phyloP scores from a whole-genome alignment of 2,888 invertebrate genomes.

The Dioctria rufipes region DNA sequence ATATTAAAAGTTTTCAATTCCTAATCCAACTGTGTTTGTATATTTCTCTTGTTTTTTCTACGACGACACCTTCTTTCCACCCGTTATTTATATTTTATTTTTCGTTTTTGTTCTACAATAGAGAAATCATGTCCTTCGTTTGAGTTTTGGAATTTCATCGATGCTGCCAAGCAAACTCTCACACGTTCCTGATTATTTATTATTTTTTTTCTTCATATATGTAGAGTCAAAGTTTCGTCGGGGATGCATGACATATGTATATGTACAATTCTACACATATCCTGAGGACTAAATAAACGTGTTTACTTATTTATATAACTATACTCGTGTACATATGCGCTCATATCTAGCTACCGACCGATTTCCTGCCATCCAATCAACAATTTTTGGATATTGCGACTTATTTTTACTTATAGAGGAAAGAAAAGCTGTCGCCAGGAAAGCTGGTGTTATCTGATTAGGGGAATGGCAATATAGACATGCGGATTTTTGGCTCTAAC shows the following conservation, averaged over 20 bases:
- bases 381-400: not conserved
- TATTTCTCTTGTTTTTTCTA: not conserved
- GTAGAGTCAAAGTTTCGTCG: not conserved
- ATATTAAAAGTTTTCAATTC: no score
- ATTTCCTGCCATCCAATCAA: slow-evolving; percentile 1
- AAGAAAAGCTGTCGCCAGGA: not conserved
- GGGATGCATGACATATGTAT: not conserved
- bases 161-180: slow-evolving; percentile 26
- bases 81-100: slow-evolving; percentile 36
- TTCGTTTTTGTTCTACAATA: not conserved
- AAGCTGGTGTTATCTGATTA: not conserved
- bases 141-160: slow-evolving; percentile 38
- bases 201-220: slow-evolving; percentile 17
- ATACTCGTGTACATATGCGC: not conserved
- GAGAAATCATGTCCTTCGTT: slow-evolving; percentile 26
- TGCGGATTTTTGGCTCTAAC: not conserved
- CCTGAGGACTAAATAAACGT: no score
- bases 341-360: not conserved
- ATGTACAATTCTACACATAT: no score
- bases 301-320: no score
- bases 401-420: not conserved
- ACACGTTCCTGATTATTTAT: slow-evolving; percentile 25
- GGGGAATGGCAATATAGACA: not conserved
- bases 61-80: not conserved
- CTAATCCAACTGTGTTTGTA: no score